Percentiles rank a stretch among this genome's conserved stretches.
Conservation (phyloP, 2,797 vertebrate genomes). For the Muraenolepis orangiensis region DNA sequence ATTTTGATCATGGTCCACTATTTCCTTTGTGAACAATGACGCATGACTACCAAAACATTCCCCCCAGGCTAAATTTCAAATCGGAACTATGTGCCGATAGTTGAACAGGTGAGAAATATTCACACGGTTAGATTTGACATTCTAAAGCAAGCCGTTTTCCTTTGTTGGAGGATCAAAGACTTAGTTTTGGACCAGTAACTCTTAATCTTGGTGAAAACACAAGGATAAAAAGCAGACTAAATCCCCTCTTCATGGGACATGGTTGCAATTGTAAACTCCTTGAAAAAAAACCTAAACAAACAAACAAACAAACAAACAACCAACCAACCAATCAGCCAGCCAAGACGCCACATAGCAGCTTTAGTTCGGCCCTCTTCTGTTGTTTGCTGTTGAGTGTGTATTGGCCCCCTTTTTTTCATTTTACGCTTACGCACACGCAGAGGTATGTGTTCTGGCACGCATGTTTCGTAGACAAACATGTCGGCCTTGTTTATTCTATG, state of each 20-base stretch:
- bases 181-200: background rate
- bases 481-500: constrained; percentile 71
- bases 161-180: background rate
- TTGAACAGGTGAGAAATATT: background rate
- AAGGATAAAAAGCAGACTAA: background rate
- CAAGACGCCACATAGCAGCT: background rate
- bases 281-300: too few relatives aligned
- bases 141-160: background rate
- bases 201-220: background rate
- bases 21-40: background rate
- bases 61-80: background rate
- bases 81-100: background rate
- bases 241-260: background rate
- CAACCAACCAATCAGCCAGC: background rate
- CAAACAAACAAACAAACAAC: background rate
- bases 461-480: constrained; percentile 56
- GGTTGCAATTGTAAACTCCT: background rate
- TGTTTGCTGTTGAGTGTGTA: background rate
- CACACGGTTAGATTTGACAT: background rate
- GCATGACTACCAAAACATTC: background rate
- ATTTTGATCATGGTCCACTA: background rate
- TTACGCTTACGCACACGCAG: constrained; percentile 51
- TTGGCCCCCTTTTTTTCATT: background rate
- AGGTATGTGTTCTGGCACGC: constrained; percentile 41
- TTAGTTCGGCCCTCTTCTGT: background rate